phyloP scores from a whole-genome alignment of 35 echinoderm and acorn worm genomes.

The Diadema setosum region DNA sequence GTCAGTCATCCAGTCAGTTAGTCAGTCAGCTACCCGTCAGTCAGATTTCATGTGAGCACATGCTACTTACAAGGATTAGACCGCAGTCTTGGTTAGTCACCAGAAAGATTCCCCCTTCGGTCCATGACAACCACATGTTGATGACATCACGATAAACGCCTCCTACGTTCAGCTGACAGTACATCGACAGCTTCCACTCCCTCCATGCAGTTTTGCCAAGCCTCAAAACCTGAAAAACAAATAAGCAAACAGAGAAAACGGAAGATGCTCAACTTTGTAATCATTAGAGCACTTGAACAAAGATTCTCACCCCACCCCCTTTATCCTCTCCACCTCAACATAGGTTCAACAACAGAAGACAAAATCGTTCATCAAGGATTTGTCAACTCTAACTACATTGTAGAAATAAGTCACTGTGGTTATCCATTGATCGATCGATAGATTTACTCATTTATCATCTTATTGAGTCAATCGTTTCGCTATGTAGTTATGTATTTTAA shows the following conservation, averaged over 20 bases:
- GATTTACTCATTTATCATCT: too few species aligned
- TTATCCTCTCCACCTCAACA: too few species aligned
- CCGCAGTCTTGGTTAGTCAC: constrained; percentile 2
- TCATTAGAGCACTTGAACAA: too few species aligned
- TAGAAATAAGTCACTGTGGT: too few species aligned
- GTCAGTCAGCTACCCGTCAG: background rate
- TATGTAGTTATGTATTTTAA: too few species aligned
- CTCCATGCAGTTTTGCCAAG: background rate
- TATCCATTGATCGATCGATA: too few species aligned
- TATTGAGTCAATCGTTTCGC: too few species aligned
- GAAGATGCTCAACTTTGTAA: too few species aligned
- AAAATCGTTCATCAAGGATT: too few species aligned
- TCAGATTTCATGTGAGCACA: background rate
- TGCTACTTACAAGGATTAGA: background rate
- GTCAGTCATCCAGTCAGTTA: background rate
- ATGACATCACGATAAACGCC: constrained; percentile 1
- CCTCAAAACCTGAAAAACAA: background rate
- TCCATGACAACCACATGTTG: constrained; percentile 6
- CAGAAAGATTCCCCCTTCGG: background rate
- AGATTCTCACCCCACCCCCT: too few species aligned
- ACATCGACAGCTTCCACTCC: background rate
- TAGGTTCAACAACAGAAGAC: too few species aligned
- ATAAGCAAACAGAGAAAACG: background rate
- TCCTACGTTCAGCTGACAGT: background rate
- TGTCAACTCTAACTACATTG: too few species aligned